A percentile compares a stretch with the other conserved stretches of the same genome.
Evolutionary conservation across 2,113 vertebrate species (phyloP).

Genomic region (Rhynchopsitta pachyrhyncha): DNA sequence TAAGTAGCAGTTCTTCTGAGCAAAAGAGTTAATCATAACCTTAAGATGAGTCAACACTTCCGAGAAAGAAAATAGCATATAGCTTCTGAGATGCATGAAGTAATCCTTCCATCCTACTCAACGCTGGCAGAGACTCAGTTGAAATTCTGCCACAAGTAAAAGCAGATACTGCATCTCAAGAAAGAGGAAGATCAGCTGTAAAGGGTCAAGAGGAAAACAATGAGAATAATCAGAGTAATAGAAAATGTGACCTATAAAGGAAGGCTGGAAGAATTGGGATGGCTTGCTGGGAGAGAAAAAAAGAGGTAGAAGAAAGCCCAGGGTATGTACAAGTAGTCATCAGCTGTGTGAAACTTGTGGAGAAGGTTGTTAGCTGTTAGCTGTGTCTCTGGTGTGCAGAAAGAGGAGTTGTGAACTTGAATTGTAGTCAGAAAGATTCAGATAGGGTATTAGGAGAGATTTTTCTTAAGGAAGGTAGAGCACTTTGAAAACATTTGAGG

Average conservation of each 20-base stretch:
- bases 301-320: neutral
- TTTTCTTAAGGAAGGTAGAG: neutral
- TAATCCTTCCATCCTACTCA: neutral
- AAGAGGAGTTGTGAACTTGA: neutral
- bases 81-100: neutral
- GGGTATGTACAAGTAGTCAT: neutral
- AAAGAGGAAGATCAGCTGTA: neutral
- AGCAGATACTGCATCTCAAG: neutral
- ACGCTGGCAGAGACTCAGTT: neutral
- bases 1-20: neutral
- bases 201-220: neutral
- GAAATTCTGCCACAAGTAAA: neutral
- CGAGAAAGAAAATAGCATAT: neutral
- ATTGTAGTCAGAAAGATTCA: neutral
- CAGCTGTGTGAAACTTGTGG: neutral
- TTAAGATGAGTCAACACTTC: neutral
- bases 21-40: neutral
- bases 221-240: neutral
- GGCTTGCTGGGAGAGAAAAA: neutral
- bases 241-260: neutral
- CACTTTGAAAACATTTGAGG: neutral
- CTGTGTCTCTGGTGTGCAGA: neutral
- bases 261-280: neutral
- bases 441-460: neutral
- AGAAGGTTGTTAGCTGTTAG: neutral